Evolutionary conservation across 1,140 invertebrate species (phyloP).

Genomic region (Leptestheria dahalacensis): DNA sequence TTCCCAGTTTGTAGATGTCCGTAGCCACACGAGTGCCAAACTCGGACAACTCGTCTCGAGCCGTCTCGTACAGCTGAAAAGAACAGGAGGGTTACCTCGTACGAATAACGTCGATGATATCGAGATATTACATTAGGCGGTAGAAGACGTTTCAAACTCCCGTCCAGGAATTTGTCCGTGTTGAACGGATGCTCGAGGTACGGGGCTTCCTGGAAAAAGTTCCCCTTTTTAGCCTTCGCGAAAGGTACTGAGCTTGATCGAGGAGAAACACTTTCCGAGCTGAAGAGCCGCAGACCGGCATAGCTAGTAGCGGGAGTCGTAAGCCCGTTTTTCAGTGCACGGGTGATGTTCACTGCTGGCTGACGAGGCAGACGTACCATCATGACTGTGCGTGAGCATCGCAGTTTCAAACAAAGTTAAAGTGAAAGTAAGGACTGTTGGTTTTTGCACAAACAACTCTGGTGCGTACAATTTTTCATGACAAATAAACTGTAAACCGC

Average conservation of each 20-base stretch:
- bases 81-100: not conserved
- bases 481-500: no score
- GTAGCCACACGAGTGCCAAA: slow-evolving; percentile 34
- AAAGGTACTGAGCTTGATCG: slow-evolving; percentile 4
- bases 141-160: slow-evolving; percentile 25
- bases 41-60: slow-evolving; percentile 30
- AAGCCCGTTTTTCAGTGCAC: no score
- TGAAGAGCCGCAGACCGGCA: no score
- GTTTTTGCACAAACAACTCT: no score
- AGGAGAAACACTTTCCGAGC: not conserved
- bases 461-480: no score
- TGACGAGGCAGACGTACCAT: no score
- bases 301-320: no score
- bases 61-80: slow-evolving; percentile 22
- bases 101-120: slow-evolving; percentile 13
- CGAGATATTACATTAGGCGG: slow-evolving; percentile 24
- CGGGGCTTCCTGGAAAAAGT: slow-evolving; percentile 28
- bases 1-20: slow-evolving; percentile 34
- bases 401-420: no score
- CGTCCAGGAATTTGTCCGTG: slow-evolving; percentile 25
- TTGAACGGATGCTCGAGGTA: slow-evolving; percentile 27
- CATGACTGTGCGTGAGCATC: no score
- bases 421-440: no score
- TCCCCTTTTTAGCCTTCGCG: slow-evolving; percentile 23
- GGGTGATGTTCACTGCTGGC: no score